Evolutionary conservation across 2,113 vertebrate genomes (phyloP), one percentile per base, ranked within the genome.

Genomic region (Syngnathus floridae): DNA sequence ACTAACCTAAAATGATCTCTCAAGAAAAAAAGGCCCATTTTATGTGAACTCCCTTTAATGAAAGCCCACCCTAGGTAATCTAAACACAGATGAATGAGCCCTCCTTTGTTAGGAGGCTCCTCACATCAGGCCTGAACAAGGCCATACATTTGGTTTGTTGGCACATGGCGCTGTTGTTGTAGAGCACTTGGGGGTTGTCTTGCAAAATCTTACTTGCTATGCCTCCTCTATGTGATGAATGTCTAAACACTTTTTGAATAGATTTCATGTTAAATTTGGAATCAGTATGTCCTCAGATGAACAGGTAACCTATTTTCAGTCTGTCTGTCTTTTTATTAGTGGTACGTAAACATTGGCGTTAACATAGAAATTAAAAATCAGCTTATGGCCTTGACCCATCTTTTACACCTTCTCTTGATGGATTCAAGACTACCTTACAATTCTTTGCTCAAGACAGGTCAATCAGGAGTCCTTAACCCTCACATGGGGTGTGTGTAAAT

Each of bases 151-250:
- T 64, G 61, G 21, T 41, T 56, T 64, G 41, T 65, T 75, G 56
- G 71, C 45, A 75, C 74, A 61, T 70, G 41, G 61, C 36, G 60
- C 68, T 82, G 76, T 82, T 73, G 36, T n/a, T 63, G 65, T 0
- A 7, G 35, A 62, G 37, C 36, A 45, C 43, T 65, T 51, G 40
- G 57, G 16, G 31, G 38, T 52, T 46, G 26, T 63, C 35, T 68
- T 59, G 45, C 68, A 56, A 52, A 75, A 78, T 51, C 37, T 4
- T 61, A 61, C 43, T 43, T 61, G 40, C 41, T 17, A 61, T 61
- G 59, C 40, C 59, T 7, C 40, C 59, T 43, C 38, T 61, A 26
- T 43, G 58, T 43, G 21, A 41, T 22, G 38, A 61, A 61, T 61
- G 19, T 61, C 37, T 22, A 12, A 61, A 41, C 38, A 40, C 58